phyloP scores from a whole-genome alignment of 1,140 invertebrate species.

The Ptiloglossa arizonensis region DNA sequence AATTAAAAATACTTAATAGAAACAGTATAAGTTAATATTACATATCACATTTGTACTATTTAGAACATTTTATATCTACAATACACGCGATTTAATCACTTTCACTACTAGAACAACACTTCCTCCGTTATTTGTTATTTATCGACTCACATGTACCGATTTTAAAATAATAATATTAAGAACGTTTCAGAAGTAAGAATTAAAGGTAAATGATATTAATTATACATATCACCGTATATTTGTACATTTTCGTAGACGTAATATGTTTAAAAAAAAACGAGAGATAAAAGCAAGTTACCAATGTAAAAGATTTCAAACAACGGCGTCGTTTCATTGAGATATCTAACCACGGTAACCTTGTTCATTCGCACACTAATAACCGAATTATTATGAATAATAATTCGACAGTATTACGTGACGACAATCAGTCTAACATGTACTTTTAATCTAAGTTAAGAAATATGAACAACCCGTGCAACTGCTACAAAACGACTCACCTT shows the following conservation, averaged over 20 bases:
- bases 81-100: neutral
- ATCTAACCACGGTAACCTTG: conserved; percentile 5
- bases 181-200: neutral
- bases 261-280: neutral
- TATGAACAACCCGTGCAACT: conserved; percentile 31
- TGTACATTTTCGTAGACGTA: neutral
- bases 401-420: neutral
- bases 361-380: conserved; percentile 9
- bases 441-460: conserved; percentile 25
- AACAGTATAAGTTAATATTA: neutral
- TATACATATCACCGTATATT: neutral
- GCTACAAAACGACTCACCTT: conserved; percentile 81
- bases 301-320: conserved; percentile 34
- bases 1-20: neutral
- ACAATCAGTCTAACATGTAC: conserved; percentile 7
- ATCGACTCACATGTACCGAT: neutral
- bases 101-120: neutral
- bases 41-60: neutral
- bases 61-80: neutral
- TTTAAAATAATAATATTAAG: neutral
- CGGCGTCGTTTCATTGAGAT: conserved; percentile 34
- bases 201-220: neutral
- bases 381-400: conserved; percentile 3
- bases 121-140: neutral
- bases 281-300: conserved; percentile 11